Evolutionary conservation across 2,888 invertebrate species (phyloP), one percentile per base, ranked within the genome.

Genomic region (Beris chalybata): DNA sequence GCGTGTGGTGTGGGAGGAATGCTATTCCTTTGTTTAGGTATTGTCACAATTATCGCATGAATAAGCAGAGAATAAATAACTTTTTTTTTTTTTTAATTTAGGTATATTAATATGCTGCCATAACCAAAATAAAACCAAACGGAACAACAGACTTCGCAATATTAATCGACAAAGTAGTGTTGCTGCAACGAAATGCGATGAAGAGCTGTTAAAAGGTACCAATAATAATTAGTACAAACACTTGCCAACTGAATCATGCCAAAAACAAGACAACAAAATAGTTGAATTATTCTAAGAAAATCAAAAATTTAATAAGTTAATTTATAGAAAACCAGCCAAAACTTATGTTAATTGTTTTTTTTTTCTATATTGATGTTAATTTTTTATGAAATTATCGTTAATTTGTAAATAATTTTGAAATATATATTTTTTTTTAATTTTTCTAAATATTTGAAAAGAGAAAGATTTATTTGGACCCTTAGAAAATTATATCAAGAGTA

Each of bases 171-270:
- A 38, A n/a, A n/a, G 7, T 11, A n/a, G 7, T 11, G 22, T 9
- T 4, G 6, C 6, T 12, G 22, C 13, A 32, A 22, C 2, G 22
- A 52, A 12, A 4, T 38, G 15, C 22, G 52, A 61, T 52, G 32
- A 38, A 38, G 61, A 61, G 52, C 45, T 61, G 30, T 31, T 61
- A 38, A 13, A 43, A 52, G 52, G 52, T 61, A 15, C 61, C 32
- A 61, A 50, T 59, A 59, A 31, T 29, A 29, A 7, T 38, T 59
- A 48, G 30, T 9, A 58, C 47, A 22, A 30, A 30, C 29, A 38
- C 9, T 38, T 38, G 38, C 38, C 38, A 38, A 38, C 22, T 38
- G 38, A 7, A 7, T 7, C 9, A 38, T 38, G 38, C 38, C 38
- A 38, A 38, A 38, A 38, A 38, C 4, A 5, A 48, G 3, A 48